phyloP scores from a whole-genome alignment of 2,888 invertebrate genomes.

The Spodoptera littoralis region DNA sequence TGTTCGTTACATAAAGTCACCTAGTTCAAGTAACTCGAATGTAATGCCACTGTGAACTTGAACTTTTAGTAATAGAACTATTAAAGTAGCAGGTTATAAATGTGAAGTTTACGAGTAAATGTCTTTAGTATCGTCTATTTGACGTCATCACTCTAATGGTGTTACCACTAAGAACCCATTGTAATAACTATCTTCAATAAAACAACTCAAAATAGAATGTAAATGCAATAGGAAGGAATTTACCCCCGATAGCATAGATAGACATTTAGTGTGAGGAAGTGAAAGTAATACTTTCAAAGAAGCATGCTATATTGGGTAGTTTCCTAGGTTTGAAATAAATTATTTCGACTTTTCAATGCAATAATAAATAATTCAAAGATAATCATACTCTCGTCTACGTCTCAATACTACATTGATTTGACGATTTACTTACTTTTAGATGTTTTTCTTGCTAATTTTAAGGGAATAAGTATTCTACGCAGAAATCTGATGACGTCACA shows the following conservation, averaged over 20 bases:
- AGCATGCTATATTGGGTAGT: no score
- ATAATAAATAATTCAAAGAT: no score
- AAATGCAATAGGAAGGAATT: not conserved
- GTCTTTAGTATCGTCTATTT: not conserved
- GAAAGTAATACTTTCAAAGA: no score
- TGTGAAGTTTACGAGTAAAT: conserved; percentile 5
- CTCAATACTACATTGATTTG: no score
- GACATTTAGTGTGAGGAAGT: not conserved
- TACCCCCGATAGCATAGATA: not conserved
- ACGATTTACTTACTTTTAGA: no score
- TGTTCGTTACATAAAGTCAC: no score
- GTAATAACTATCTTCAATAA: not conserved
- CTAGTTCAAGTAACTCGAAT: not conserved
- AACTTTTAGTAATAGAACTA: conserved; percentile 6
- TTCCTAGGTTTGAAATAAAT: no score
- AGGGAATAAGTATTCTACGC: no score
- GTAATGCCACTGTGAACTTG: conserved; percentile 7
- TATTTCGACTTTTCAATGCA: no score
- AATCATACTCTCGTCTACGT: no score
- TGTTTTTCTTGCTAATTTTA: no score
- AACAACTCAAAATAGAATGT: not conserved
- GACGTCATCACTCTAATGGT: conserved; percentile 6
- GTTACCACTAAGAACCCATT: not conserved
- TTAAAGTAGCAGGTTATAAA: not conserved
- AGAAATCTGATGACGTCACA: no score